A percentile compares a stretch with the other conserved stretches of the same genome.
Evolutionary conservation across 2,113 vertebrate genomes (phyloP).

Genomic region (Nothobranchius furzeri): DNA sequence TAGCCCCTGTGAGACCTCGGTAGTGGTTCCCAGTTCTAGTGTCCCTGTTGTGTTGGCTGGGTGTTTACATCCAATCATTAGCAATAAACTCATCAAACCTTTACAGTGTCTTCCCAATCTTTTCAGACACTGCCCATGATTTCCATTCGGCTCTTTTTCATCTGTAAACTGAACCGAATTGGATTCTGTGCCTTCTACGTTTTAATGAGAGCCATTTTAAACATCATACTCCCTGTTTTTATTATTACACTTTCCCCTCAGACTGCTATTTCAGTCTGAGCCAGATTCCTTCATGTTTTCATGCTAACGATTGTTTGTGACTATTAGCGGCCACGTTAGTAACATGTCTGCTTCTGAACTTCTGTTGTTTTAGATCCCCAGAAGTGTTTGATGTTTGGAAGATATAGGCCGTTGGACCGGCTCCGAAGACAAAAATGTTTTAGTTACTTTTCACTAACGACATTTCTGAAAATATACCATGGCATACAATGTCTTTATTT

Average conservation of each 20-base stretch:
- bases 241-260: not conserved
- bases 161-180: not conserved
- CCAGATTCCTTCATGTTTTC: slow-evolving; percentile 24
- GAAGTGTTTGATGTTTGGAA: slow-evolving; percentile 40
- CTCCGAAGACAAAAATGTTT: not conserved
- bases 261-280: slow-evolving; percentile 7
- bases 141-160: not conserved
- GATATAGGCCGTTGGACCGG: not conserved
- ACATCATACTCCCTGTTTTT: not conserved
- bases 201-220: not conserved
- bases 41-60: slow-evolving; percentile 7
- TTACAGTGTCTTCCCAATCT: not conserved
- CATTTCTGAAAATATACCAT: not conserved
- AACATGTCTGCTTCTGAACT: slow-evolving; percentile 40
- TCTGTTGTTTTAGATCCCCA: slow-evolving; percentile 35
- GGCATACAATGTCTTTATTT: no score
- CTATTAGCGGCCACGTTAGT: slow-evolving; percentile 4
- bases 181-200: not conserved
- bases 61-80: not conserved
- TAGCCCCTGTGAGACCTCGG: slow-evolving; percentile 73
- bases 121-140: not conserved
- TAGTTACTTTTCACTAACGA: not conserved
- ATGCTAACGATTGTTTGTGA: slow-evolving; percentile 47
- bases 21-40: slow-evolving; percentile 43
- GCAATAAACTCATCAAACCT: not conserved